Conservation (phyloP, 1,140 invertebrate species). For the Vanessa tameamea region DNA sequence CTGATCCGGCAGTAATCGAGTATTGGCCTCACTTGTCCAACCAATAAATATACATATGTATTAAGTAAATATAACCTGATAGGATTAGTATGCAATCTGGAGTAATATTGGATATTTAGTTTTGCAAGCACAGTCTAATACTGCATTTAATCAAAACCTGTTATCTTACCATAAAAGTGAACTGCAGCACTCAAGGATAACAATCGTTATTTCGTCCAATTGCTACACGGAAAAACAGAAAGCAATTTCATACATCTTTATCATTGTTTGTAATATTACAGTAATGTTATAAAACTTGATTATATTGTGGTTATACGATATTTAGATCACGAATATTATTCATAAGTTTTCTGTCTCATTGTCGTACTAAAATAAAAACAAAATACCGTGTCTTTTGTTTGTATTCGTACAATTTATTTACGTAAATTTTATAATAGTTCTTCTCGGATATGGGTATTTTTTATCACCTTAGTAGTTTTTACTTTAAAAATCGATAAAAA, state of each 20-base stretch:
- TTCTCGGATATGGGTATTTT: not conserved
- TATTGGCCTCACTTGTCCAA: too few species aligned
- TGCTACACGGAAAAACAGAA: not conserved
- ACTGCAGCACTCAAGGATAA: constrained; percentile 40
- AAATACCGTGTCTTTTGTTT: not conserved
- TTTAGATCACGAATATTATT: not conserved
- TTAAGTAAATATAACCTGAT: not conserved
- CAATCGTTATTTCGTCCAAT: constrained; percentile 16
- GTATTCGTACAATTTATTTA: not conserved
- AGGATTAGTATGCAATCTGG: not conserved
- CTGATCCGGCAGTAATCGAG: too few species aligned
- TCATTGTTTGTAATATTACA: not conserved
- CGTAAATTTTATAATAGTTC: not conserved
- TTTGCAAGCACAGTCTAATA: constrained; percentile 21
- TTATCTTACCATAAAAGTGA: constrained; percentile 33
- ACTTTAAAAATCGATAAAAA: too few species aligned
- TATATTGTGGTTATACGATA: not conserved
- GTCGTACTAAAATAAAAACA: not conserved
- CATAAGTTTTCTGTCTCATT: not conserved
- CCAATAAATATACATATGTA: not conserved
- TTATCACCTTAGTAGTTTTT: too few species aligned
- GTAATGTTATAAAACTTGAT: not conserved
- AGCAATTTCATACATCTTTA: not conserved
- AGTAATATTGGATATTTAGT: not conserved
- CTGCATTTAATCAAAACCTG: constrained; percentile 21